These are phyloP conservation scores for Acropora tenuis DNA, from an alignment of 64 coral and sea anemone genomes.

Conservation along the genomic window DNA sequence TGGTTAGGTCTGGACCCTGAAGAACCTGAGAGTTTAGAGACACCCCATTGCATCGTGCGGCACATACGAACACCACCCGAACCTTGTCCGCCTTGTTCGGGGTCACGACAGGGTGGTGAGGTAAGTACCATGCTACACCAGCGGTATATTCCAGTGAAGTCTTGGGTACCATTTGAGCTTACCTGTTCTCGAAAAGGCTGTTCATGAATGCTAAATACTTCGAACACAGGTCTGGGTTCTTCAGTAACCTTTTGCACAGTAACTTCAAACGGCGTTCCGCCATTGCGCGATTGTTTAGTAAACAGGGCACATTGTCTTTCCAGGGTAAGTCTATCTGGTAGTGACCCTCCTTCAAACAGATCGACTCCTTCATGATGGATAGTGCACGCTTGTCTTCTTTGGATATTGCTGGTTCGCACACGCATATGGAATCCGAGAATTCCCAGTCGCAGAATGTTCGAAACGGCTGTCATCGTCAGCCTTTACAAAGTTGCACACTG, in stretches of 20 bases:
- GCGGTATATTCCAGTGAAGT: too few species aligned
- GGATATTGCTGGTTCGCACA: constrained; percentile 10
- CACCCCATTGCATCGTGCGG: constrained; percentile 10
- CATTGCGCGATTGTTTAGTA: constrained; percentile 57
- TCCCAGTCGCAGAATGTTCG: constrained; percentile 42
- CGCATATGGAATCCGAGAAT: constrained; percentile 39
- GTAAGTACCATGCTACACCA: background rate
- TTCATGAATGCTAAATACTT: constrained; percentile 50
- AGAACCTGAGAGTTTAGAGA: constrained; percentile 32
- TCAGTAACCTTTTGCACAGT: constrained; percentile 21
- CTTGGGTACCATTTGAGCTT: background rate
- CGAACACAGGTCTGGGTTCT: background rate
- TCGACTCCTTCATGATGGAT: constrained; percentile 40
- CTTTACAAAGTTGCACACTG: constrained; percentile 27
- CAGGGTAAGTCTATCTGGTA: constrained; percentile 53
- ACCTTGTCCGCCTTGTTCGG: constrained; percentile 66
- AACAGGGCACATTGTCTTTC: background rate
- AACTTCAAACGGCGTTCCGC: constrained; percentile 16
- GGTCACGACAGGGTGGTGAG: constrained; percentile 60
- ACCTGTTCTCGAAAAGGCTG: constrained; percentile 22
- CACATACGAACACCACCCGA: constrained; percentile 60
- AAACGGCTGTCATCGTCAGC: constrained; percentile 43
- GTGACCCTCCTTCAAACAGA: constrained; percentile 26
- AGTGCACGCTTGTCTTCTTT: constrained; percentile 43
- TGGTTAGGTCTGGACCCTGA: constrained; percentile 59